A percentile compares a stretch with the other conserved stretches of the same genome.
These are phyloP conservation scores for Eunapius fragilis DNA, from an alignment of 37 sponge, comb jelly and placozoan genomes.

Conservation along the genomic window DNA sequence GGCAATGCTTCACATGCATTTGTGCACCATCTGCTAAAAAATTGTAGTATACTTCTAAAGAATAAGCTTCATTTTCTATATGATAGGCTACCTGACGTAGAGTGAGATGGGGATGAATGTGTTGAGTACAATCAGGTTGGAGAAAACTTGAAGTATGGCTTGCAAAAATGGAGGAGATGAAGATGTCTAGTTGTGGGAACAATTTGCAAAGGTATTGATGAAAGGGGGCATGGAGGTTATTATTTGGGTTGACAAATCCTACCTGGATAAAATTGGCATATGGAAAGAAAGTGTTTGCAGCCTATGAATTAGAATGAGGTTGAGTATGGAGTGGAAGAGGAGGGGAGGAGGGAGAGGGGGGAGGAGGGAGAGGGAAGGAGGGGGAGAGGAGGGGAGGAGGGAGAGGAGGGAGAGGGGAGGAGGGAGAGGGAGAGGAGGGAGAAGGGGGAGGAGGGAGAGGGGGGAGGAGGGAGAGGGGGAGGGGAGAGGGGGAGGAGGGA, in stretches of 20 bases:
- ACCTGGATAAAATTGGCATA: background rate
- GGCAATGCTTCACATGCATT: no score
- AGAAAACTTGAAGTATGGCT: slow-evolving; percentile 84
- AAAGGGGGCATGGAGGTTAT: no score
- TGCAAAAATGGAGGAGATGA: slow-evolving; percentile 51
- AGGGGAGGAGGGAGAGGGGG: background rate
- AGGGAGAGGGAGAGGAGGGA: background rate
- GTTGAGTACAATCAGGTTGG: slow-evolving; percentile 93
- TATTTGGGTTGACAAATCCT: background rate
- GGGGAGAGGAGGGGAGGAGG: no score
- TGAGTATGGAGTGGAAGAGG: background rate
- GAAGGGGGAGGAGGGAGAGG: no score
- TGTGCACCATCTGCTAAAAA: no score
- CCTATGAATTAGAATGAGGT: background rate
- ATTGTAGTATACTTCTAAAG: no score
- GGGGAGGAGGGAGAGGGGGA: no score
- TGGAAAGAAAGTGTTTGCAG: background rate
- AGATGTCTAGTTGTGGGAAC: slow-evolving; percentile 27
- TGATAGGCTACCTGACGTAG: slow-evolving; percentile 93
- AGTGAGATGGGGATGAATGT: slow-evolving; percentile 98
- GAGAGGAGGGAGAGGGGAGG: background rate
- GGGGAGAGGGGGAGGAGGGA: no score
- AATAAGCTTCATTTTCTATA: slow-evolving; percentile 1
- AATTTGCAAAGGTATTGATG: no score
- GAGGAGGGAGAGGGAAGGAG: no score